Base-by-base conservation (phyloP, 2,113 vertebrate species). In the Stomatorhinus ivindoensis region DNA sequence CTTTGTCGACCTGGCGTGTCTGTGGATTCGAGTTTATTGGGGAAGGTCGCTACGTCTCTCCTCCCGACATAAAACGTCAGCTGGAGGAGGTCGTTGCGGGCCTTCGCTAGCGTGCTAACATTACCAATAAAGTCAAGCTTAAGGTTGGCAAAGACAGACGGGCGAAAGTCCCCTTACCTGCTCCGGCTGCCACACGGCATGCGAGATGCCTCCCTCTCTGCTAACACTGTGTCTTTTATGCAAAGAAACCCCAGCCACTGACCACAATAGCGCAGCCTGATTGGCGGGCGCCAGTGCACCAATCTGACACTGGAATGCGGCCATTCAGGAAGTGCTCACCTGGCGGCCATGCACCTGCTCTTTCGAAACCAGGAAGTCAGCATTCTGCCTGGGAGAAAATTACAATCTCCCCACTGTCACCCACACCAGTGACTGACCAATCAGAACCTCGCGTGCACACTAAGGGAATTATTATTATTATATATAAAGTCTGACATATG, bases 251-350 rank as follows among this genome's bases (percentile, higher is more conserved):
- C 91, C 92, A 61, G 91, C 83, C 90, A 90, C 91, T 91, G 88
- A 90, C 89, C 90, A 65, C 88, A 92, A 46, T 27, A 13, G 15
- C 89, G 46, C 88, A 89, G 91, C 31, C 80, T 88, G 90, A 91
- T 55, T 87, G 80, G 86, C 89, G 88, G 88, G 90, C 89, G 89
- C 91, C 91, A 92, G 91, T 69, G 90, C 93, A 51, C 93, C 92
- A 93, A 91, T 93, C 89, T 88, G 76, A 24, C 51, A 3, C 87
- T 90, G 94, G 95, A 96, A 96, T 96, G 96, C 82, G 89, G 91
- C 86, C 89, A 76, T 89, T 92, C 95, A 95, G 94, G 96, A 95
- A 95, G 92, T 86, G 48, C 17, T 48, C 65, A 86, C 53, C 51
- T 44, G 50, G 48, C 88, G 27, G 50, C 21, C 88, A 61, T 11